These are phyloP conservation scores for Phengaris arion DNA, from an alignment of 2,888 invertebrate genomes.

Conservation along the genomic window DNA sequence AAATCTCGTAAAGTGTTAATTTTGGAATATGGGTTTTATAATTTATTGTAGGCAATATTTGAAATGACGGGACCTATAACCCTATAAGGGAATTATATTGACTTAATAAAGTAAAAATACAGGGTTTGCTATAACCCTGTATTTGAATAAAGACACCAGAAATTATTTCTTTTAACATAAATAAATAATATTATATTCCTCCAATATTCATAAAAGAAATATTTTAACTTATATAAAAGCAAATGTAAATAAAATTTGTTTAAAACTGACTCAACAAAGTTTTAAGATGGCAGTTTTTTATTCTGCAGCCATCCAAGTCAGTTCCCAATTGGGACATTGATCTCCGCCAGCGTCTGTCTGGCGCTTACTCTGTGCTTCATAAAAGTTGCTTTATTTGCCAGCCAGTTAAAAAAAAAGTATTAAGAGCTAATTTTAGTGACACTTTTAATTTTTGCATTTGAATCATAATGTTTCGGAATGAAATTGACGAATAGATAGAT, in stretches of 20 bases:
- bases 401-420: slow-evolving; percentile 5
- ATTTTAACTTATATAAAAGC: slow-evolving; percentile 37
- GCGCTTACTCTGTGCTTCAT: slow-evolving; percentile 46
- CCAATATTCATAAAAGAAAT: neutral
- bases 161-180: too few relatives aligned
- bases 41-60: too few relatives aligned
- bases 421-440: neutral
- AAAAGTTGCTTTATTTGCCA: slow-evolving; percentile 35
- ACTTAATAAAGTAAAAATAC: too few relatives aligned
- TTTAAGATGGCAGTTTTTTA: slow-evolving; percentile 30
- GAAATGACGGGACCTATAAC: too few relatives aligned
- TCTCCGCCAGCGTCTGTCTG: slow-evolving; percentile 57
- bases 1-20: too few relatives aligned
- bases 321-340: slow-evolving; percentile 64
- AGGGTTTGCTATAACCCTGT: too few relatives aligned
- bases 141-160: too few relatives aligned
- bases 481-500: too few relatives aligned
- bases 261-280: slow-evolving; percentile 30
- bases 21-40: too few relatives aligned
- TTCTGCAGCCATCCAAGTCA: slow-evolving; percentile 42
- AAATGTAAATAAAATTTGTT: slow-evolving; percentile 28
- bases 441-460: neutral
- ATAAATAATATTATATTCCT: too few relatives aligned
- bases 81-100: too few relatives aligned
- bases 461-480: neutral